Conservation (phyloP, 2,888 invertebrate species). For the Vesta saturnalis region DNA sequence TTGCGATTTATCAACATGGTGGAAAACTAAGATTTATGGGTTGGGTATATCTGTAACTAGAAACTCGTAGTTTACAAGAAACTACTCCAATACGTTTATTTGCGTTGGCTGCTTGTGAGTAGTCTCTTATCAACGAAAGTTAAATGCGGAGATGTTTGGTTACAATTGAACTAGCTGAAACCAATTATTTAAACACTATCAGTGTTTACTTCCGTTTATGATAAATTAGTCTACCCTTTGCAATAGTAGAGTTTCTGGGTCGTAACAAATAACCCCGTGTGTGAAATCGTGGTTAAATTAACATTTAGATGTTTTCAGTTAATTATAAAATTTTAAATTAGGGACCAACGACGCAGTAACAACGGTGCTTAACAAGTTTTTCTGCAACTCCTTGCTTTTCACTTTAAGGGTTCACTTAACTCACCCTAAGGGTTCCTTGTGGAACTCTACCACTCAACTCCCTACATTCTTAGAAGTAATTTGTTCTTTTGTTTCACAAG, state of each 20-base stretch:
- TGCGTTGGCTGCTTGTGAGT: neutral
- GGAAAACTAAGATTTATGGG: neutral
- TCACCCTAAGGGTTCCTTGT: conserved; percentile 3
- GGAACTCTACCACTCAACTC: conserved; percentile 5
- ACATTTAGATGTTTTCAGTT: no score
- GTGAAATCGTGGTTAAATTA: no score
- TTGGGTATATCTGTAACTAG: neutral
- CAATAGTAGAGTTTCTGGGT: neutral
- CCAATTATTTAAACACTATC: conserved; percentile 6
- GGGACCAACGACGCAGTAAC: neutral
- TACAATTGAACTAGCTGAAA: neutral
- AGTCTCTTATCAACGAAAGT: conserved; percentile 11
- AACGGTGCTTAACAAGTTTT: neutral
- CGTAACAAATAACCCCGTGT: neutral
- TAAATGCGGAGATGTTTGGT: conserved; percentile 2
- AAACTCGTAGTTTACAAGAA: neutral
- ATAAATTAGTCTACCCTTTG: neutral
- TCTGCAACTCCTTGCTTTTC: neutral
- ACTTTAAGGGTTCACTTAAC: neutral
- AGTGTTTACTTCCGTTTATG: neutral
- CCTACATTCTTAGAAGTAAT: neutral
- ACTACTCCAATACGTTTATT: conserved; percentile 1
- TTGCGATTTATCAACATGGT: neutral
- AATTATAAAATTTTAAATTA: conserved; percentile 4
- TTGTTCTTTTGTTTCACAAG: conserved; percentile 2